Evolutionary conservation across 2,797 vertebrate species (phyloP), one percentile per base, ranked within the genome.

Genomic region (Myioborus melanocephalus): DNA sequence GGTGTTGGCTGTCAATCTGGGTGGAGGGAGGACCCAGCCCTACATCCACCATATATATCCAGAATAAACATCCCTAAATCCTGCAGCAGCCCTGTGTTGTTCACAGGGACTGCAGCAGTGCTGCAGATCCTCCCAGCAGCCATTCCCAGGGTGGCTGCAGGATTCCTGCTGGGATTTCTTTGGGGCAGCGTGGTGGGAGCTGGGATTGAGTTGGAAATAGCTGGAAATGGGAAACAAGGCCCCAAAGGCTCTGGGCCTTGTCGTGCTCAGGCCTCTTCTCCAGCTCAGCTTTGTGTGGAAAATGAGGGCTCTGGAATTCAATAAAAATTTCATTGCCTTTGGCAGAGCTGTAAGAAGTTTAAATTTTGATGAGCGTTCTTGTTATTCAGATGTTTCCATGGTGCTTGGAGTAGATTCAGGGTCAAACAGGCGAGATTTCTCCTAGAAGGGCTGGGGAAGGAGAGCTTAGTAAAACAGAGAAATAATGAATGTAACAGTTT

Each of bases 241-340:
- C 68, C 75, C 65, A 9, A 63, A 94, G 94, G 47, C 88, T 76
- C 0, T 14, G 47, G 53, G 72, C 26, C 46, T 68, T 0, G 0
- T 41, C 2, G 1, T 79, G 65, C 55, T 21, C 32, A 43, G 23
- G 55, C 66, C 30, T 72, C 88, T 34, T n/a, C 14, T 70, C 90
- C 65, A 37, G 68, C 55, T 61, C 46, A 46, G 94, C 91, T 93
- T 96, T 85, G 56, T 94, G 80, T 76, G 60, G 56, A 82, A 94
- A 97, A 96, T 85, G 78, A 95, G 66, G 95, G 86, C 91, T 71
- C 88, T 82, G 87, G 83, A 90, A 94, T 94, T 76, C 95, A 94
- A 93, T 97, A 95, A 97, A 98, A 93, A 83, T 96, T 94, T 82
- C 86, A 94, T 94, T 94, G 94, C 90, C 92, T 77, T 94, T 80